These are phyloP conservation scores for Phrynocephalus guinanensis DNA, from an alignment of 2,797 vertebrate species.

Conservation along the genomic window DNA sequence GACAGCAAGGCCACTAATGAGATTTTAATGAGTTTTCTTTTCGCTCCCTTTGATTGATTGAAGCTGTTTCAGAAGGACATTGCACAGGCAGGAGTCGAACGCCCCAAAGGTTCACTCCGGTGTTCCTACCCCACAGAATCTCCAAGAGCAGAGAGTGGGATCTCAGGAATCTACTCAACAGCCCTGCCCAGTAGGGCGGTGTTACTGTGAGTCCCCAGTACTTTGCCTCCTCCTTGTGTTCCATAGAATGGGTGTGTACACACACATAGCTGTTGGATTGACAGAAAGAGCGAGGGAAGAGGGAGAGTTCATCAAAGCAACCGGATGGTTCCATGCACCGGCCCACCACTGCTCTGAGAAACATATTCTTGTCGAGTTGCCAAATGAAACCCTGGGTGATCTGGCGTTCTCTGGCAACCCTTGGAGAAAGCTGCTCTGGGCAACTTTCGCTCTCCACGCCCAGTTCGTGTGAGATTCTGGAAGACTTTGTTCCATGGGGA, in stretches of 20 bases:
- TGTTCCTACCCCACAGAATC: background rate
- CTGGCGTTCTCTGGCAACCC: slow-evolving; percentile 50
- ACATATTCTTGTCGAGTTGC: slow-evolving; percentile 58
- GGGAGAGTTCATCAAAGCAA: background rate
- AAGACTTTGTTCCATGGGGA: slow-evolving; percentile 69
- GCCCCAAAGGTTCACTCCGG: no score
- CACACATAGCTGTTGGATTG: background rate
- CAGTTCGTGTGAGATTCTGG: slow-evolving; percentile 67
- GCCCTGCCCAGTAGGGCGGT: background rate
- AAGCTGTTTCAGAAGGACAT: background rate
- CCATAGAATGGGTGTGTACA: background rate
- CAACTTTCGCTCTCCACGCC: slow-evolving; percentile 69
- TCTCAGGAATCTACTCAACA: background rate
- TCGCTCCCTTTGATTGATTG: no score
- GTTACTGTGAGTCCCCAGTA: background rate
- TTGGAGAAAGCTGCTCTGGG: slow-evolving; percentile 59
- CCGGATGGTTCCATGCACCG: slow-evolving; percentile 1
- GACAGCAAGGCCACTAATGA: no score
- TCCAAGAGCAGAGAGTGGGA: background rate
- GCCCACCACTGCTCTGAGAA: slow-evolving; percentile 44
- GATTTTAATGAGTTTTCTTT: no score
- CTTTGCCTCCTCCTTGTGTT: no score
- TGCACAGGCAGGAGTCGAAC: no score
- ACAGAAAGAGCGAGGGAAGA: rapidly evolving
- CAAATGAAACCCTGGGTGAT: slow-evolving; percentile 68